Evolutionary conservation across 1,140 invertebrate species (phyloP), one percentile per base, ranked within the genome.

Genomic region (Diabrotica undecimpunctata): DNA sequence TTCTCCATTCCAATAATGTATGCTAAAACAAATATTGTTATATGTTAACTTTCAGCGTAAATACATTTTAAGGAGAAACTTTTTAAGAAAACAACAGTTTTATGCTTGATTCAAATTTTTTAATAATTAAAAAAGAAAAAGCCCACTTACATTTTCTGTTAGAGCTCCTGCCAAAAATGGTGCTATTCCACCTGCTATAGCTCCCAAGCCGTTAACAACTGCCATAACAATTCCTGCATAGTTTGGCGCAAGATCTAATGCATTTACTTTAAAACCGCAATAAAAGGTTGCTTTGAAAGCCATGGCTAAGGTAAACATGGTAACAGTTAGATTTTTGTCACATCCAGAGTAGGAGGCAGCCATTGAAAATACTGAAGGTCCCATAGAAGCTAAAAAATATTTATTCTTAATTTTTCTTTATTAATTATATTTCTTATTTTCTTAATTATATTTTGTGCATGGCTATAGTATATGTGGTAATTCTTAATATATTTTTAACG

Each of bases 331-430:
- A 11, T 81, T 78, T 37, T 83, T 81, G 74, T 90, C 81, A 68
- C 90, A 95, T 7, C 90, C 91, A 7, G 90, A 87, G 79, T 93
- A 93, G 0, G 90, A 90, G 7, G 92, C 92, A 25, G 86, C 84
- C 54, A 94, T 85, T 54, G 93, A 85, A 41, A 92, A 93, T 5
- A 92, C 83, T 7, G 90, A 92, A 0, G 88, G 89, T 12, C 85
- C 87, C 62, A 89, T 83, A 7, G 86, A 89, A 14, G 87, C 90
- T 88, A 25, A 25, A 25, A 25, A 2, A 25, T 25, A 25, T 25
- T 1, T 4, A 25, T 25, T 25, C 25, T 25, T 25, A 25, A n/a
- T n/a, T n/a, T n/a, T n/a, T n/a, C n/a, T n/a, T n/a, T n/a, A n/a
- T n/a, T n/a, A n/a, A n/a, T n/a, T n/a, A n/a, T n/a, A n/a, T n/a